A percentile compares a stretch with the other conserved stretches of the same genome.
Conservation (phyloP, 2,113 vertebrate species). For the Myotis yumanensis region DNA sequence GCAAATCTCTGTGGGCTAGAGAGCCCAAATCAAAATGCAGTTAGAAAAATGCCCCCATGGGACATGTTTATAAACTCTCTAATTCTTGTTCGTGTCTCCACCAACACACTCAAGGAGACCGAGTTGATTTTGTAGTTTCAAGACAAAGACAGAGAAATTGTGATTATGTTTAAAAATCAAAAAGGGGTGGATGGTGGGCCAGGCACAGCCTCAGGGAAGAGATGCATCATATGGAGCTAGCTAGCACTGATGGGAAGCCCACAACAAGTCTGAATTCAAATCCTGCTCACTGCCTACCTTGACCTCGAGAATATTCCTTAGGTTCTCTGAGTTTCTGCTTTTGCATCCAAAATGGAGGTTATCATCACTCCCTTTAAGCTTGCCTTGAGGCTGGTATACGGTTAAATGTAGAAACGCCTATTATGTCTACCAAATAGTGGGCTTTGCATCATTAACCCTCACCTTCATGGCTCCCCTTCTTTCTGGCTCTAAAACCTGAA, state of each 20-base stretch:
- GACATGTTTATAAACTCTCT: neutral
- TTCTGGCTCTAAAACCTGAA: neutral
- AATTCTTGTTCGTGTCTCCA: neutral
- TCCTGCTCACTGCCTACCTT: neutral
- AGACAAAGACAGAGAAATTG: neutral
- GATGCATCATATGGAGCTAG: accelerated
- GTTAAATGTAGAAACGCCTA: accelerated
- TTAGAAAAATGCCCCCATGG: neutral
- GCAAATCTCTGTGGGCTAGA: neutral
- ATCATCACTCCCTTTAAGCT: neutral
- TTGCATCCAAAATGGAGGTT: too few species aligned
- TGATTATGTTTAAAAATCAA: too few species aligned
- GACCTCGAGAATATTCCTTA: too few species aligned
- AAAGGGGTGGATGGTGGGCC: accelerated
- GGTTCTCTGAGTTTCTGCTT: neutral
- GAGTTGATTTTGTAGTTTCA: neutral
- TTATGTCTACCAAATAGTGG: accelerated
- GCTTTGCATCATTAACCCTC: accelerated
- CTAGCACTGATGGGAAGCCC: accelerated
- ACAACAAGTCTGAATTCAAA: accelerated
- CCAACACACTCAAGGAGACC: accelerated
- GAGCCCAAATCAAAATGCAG: neutral
- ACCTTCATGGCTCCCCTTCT: accelerated
- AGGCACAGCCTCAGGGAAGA: neutral
- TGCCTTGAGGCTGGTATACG: neutral